Conservation (phyloP, 2,113 vertebrate species). For the Elachura formosa region DNA sequence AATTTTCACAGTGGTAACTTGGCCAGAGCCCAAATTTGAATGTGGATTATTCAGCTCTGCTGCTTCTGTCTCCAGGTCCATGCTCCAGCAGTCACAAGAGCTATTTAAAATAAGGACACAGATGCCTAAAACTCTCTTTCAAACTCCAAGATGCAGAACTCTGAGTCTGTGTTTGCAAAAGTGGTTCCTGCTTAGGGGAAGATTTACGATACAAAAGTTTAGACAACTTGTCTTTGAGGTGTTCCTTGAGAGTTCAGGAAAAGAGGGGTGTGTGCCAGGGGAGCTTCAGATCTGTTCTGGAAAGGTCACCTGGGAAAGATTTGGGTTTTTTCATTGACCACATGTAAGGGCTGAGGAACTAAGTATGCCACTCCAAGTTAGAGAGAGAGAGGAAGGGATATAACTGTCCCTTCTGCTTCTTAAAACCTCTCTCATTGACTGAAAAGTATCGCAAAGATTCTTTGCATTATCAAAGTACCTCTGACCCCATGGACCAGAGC, state of each 20-base stretch:
- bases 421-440: neutral
- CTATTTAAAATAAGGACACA: constrained; percentile 53
- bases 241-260: neutral
- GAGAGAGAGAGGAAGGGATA: neutral
- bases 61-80: constrained; percentile 31
- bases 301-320: neutral
- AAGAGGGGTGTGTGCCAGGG: neutral
- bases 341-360: neutral
- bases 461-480: rapidly evolving
- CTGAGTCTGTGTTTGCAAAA: neutral
- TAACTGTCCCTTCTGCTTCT: neutral
- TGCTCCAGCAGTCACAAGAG: constrained; percentile 52
- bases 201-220: neutral
- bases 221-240: neutral
- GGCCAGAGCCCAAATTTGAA: constrained; percentile 27
- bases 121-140: constrained; percentile 36
- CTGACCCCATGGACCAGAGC: rapidly evolving
- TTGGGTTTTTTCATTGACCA: neutral
- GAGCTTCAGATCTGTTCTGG: neutral
- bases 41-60: constrained; percentile 61
- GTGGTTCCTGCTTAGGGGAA: neutral
- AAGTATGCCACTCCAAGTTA: neutral
- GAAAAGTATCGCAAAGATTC: neutral
- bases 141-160: constrained; percentile 37
- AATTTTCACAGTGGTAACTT: constrained; percentile 39